A percentile compares a stretch with the other conserved stretches of the same genome.
Evolutionary conservation across 1,140 invertebrate genomes (phyloP).

Genomic region (Dermatophagoides farinae): DNA sequence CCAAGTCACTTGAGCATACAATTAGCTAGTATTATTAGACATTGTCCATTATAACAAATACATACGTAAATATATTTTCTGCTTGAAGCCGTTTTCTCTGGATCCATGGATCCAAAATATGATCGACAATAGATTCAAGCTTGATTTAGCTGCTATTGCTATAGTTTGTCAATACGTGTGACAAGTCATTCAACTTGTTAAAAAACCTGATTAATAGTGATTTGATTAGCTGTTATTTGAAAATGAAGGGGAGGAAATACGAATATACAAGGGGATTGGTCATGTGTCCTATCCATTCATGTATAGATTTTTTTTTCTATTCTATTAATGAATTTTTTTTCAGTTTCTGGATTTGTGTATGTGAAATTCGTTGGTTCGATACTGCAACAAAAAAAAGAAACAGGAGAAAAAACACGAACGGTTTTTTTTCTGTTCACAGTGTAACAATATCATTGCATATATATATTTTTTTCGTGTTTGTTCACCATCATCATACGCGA

Average conservation of each 20-base stretch:
- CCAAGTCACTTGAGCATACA: not conserved
- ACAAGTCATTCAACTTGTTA: not conserved
- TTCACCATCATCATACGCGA: not conserved
- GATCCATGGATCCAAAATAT: not conserved
- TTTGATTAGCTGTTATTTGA: not conserved
- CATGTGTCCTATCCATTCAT: no score
- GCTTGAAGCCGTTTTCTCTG: not conserved
- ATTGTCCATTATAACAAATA: not conserved
- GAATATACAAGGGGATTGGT: no score
- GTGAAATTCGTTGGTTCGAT: not conserved
- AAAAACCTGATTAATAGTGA: constrained; percentile 9
- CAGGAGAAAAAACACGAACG: not conserved
- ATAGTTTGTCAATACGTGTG: not conserved
- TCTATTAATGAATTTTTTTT: no score
- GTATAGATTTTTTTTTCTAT: no score
- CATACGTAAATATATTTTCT: not conserved
- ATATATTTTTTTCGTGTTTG: not conserved
- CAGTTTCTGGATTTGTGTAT: not conserved
- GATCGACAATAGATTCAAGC: not conserved
- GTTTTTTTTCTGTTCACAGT: not conserved
- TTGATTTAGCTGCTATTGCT: not conserved
- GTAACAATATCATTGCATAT: not conserved
- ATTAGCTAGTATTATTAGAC: not conserved
- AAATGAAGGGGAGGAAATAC: no score
- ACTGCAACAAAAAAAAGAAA: not conserved